Base-by-base conservation (phyloP, 2,888 invertebrate genomes). In the Micropterix aruncella region DNA sequence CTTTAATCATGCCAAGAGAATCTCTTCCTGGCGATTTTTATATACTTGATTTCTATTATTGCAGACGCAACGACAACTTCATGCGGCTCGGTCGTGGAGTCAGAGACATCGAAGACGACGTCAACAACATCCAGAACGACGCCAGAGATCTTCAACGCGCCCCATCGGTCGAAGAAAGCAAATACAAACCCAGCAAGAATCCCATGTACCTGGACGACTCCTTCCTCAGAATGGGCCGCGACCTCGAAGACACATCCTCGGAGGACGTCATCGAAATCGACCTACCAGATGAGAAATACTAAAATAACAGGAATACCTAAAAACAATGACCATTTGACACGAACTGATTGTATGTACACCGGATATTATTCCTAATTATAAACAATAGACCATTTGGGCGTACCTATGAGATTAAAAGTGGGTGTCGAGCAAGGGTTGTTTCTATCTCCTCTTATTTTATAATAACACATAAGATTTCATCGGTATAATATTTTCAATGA, bases 11-110 rank as follows among this genome's bases (percentile, higher is more conserved):
- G n/a, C n/a, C n/a, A n/a, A n/a, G n/a, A n/a, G n/a, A n/a, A n/a
- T n/a, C n/a, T n/a, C n/a, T n/a, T n/a, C n/a, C n/a, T n/a, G n/a
- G n/a, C n/a, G n/a, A n/a, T n/a, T n/a, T n/a, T n/a, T n/a, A n/a
- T n/a, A n/a, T n/a, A n/a, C n/a, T n/a, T n/a, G n/a, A n/a, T n/a
- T n/a, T n/a, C n/a, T n/a, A n/a, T n/a, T n/a, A n/a, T n/a, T n/a
- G 46, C 36, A 43, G 46, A 16, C 42, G 47, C 16, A 50, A 48
- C 44, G 49, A 50, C 27, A 50, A 50, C 36, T 50, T 50, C 18
- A 46, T 50, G 48, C 27, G 49, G 27, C 41, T 50, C 3, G 49
- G 49, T 19, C 19, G 49, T 19, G 44, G 46, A 4, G 14, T 46
- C 27, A 1, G 41, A 18, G 45, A 48, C n/a, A 46, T 44, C 19